Conservation (phyloP, 2,113 vertebrate species). For the Tricholaema leucomelas region DNA sequence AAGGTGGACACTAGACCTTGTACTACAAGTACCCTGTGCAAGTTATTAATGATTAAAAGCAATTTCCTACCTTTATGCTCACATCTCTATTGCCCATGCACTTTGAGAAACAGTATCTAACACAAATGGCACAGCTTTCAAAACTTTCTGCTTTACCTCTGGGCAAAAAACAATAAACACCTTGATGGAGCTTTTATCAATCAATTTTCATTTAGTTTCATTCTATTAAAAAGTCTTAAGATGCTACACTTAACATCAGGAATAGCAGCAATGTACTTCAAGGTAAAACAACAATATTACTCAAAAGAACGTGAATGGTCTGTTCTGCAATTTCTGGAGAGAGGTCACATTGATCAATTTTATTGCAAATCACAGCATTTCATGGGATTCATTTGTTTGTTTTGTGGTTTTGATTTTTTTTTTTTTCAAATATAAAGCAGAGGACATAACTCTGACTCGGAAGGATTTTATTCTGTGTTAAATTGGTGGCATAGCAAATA, state of each 20-base stretch:
- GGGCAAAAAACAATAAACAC: constrained; percentile 62
- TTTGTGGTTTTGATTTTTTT: no score
- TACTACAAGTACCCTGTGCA: constrained; percentile 3
- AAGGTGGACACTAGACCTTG: not conserved
- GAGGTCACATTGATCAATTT: constrained; percentile 57
- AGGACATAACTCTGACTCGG: constrained; percentile 11
- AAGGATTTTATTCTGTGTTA: constrained; percentile 28
- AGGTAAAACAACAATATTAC: constrained; percentile 44
- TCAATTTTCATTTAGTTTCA: constrained; percentile 66
- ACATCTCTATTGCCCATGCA: not conserved
- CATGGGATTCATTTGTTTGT: constrained; percentile 7
- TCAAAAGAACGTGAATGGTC: constrained; percentile 20
- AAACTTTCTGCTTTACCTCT: constrained; percentile 43
- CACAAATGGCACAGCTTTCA: constrained; percentile 6
- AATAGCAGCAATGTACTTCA: constrained; percentile 36
- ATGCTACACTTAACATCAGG: constrained; percentile 21
- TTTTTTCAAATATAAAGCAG: constrained; percentile 39
- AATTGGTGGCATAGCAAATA: not conserved
- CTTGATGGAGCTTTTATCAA: constrained; percentile 63
- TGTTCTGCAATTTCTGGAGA: constrained; percentile 34
- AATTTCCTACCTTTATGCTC: constrained; percentile 36
- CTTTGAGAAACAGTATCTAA: constrained; percentile 35
- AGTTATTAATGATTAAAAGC: constrained; percentile 58
- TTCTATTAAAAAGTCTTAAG: constrained; percentile 55
- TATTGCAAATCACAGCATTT: constrained; percentile 47